These are phyloP conservation scores for Trissoscelio sp. DNA, from an alignment of 2,888 invertebrate species.

Conservation along the genomic window DNA sequence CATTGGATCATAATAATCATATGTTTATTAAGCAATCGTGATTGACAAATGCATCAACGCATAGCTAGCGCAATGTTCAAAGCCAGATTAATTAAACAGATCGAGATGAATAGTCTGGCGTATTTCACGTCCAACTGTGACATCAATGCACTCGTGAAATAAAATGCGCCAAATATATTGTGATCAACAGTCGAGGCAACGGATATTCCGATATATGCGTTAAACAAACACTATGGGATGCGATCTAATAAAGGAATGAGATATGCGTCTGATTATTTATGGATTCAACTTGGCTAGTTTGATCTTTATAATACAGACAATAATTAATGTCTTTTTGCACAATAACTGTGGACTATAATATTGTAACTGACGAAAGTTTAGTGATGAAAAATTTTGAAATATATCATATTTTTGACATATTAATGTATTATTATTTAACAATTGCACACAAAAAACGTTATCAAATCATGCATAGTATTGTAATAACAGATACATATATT, in stretches of 20 bases:
- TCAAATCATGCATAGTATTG: too few relatives aligned
- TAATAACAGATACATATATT: too few relatives aligned
- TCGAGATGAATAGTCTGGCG: constrained; percentile 59
- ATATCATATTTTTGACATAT: too few relatives aligned
- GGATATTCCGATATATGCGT: constrained; percentile 1
- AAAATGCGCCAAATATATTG: constrained; percentile 58
- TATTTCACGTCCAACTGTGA: constrained; percentile 60
- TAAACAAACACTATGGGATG: not conserved
- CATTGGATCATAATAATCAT: constrained; percentile 58
- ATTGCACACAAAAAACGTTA: too few relatives aligned
- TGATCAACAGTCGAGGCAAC: constrained; percentile 23
- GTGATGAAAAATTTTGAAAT: too few relatives aligned
- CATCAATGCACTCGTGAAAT: constrained; percentile 54
- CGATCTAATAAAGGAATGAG: constrained; percentile 1
- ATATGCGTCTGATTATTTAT: constrained; percentile 13
- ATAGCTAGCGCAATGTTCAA: constrained; percentile 35
- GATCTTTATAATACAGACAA: not conserved
- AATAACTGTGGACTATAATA: not conserved
- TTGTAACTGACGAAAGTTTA: too few relatives aligned
- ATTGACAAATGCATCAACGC: constrained; percentile 65
- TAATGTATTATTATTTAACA: too few relatives aligned
- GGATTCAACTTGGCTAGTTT: not conserved
- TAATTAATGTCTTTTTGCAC: constrained; percentile 1
- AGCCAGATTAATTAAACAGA: constrained; percentile 66
- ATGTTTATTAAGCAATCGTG: constrained; percentile 57